Conservation (phyloP, 2,888 invertebrate genomes). For the Rotaria sp. region DNA sequence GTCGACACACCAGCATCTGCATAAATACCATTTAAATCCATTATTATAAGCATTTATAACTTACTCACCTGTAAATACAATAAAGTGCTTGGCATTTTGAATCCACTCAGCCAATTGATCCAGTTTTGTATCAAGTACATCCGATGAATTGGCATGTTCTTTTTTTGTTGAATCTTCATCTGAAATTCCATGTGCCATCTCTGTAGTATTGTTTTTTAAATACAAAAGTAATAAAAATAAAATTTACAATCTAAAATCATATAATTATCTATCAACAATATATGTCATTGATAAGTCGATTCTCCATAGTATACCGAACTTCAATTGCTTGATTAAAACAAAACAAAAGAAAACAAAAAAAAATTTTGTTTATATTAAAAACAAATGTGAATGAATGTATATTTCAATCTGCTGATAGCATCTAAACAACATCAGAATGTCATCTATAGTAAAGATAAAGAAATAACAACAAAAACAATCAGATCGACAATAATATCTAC, state of each 20-base stretch:
- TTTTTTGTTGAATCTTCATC: not conserved
- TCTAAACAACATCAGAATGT: not conserved
- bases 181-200: not conserved
- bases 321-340: not conserved
- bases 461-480: not conserved
- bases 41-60: not conserved
- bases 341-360: not conserved
- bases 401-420: not conserved
- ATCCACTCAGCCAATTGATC: not conserved
- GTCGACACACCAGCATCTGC: not conserved
- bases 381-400: not conserved
- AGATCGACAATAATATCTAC: not conserved
- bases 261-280: not conserved
- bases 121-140: not conserved
- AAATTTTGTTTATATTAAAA: not conserved
- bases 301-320: not conserved
- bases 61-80: not conserved
- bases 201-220: not conserved
- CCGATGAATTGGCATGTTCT: not conserved
- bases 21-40: not conserved
- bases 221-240: not conserved
- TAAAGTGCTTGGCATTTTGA: not conserved
- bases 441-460: not conserved
- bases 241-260: not conserved
- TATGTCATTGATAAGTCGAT: not conserved